phyloP scores from a whole-genome alignment of 1,140 invertebrate genomes.

The Zaprionus davidi region DNA sequence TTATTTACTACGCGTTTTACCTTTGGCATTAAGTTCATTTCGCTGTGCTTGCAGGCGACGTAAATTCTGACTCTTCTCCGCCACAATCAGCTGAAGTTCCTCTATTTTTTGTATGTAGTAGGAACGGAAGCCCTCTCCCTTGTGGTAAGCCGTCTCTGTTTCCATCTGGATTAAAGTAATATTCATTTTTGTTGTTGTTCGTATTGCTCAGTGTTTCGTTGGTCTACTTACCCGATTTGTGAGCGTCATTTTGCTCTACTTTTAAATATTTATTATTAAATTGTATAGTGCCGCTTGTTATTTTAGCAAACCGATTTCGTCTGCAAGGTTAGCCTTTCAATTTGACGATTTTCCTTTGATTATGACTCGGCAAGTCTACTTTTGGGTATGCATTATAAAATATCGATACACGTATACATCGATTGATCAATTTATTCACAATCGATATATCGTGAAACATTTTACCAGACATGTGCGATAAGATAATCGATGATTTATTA shows the following conservation, averaged over 20 bases:
- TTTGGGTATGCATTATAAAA: not conserved
- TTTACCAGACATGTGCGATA: not conserved
- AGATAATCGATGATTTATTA: not conserved
- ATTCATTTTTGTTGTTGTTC: not conserved
- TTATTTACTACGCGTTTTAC: conserved; percentile 84
- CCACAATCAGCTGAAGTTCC: conserved; percentile 96
- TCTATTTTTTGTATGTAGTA: conserved; percentile 99
- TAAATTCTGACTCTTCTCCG: conserved; percentile 99
- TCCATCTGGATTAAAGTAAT: conserved; percentile 89
- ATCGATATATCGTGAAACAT: not conserved
- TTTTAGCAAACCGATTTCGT: not conserved
- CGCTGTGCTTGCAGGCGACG: conserved; percentile 98
- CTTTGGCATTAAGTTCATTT: conserved; percentile 99
- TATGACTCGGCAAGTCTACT: conserved; percentile 52
- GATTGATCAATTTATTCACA: not conserved
- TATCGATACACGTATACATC: conserved; percentile 8
- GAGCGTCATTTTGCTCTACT: conserved; percentile 64
- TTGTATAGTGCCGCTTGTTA: not conserved
- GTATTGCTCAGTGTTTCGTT: not conserved
- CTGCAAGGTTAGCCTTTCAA: not conserved
- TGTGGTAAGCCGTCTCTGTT: conserved; percentile 87
- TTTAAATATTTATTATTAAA: conserved; percentile 6
- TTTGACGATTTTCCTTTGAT: conserved; percentile 3
- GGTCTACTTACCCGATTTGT: conserved; percentile 66
- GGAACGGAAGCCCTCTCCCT: conserved; percentile 94